Evolutionary conservation across 2,797 vertebrate genomes (phyloP).

Genomic region (Silurus aristotelis): DNA sequence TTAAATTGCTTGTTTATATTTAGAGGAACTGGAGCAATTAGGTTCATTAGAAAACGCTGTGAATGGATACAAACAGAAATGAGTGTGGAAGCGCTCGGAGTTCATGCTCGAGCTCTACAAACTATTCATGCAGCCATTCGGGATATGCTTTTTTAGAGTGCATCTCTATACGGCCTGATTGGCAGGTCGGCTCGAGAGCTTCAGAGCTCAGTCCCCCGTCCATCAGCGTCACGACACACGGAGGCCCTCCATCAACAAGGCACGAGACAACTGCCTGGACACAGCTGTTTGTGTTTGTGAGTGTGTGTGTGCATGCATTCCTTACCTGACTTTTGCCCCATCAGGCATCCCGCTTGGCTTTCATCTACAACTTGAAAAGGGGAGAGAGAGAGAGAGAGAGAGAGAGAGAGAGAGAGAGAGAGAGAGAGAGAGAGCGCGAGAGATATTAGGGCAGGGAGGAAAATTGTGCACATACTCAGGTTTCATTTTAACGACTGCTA

Average conservation of each 20-base stretch:
- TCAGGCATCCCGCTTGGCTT: constrained; percentile 77
- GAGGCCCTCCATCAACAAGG: constrained; percentile 55
- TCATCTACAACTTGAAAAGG: constrained; percentile 80
- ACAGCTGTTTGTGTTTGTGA: constrained; percentile 59
- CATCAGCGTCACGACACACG: constrained; percentile 44
- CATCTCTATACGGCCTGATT: neutral
- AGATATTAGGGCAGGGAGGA: constrained; percentile 40
- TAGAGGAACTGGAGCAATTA: constrained; percentile 26
- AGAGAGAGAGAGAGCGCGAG: constrained; percentile 48
- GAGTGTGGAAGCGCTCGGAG: neutral
- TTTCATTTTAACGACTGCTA: constrained; percentile 59
- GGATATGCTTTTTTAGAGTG: neutral
- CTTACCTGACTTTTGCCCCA: constrained; percentile 77
- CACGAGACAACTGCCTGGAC: constrained; percentile 57
- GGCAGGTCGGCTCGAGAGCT: constrained; percentile 11
- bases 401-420: constrained; percentile 56
- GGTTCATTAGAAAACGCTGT: constrained; percentile 5
- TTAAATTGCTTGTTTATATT: constrained; percentile 26
- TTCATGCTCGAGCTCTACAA: neutral
- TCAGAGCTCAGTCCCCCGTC: constrained; percentile 32
- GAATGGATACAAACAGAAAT: neutral
- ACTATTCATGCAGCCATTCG: neutral
- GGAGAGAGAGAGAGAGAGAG: constrained; percentile 60
- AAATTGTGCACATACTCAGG: constrained; percentile 38
- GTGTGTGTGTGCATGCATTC: constrained; percentile 49